phyloP scores from a whole-genome alignment of 2,888 invertebrate species.

The Tetragnatha montana region DNA sequence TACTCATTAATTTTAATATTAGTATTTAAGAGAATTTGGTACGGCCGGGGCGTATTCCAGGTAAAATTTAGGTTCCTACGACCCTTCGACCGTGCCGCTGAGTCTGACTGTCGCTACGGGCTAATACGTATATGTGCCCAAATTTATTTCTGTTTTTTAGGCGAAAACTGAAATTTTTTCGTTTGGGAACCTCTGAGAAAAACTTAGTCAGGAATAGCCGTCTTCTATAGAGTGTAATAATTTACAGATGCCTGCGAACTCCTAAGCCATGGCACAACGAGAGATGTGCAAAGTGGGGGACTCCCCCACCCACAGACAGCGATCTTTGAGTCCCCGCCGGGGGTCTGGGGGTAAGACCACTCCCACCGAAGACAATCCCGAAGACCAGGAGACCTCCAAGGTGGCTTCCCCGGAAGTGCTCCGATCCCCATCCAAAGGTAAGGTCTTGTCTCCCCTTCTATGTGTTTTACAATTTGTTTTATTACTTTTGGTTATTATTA shows the following conservation, averaged over 20 bases:
- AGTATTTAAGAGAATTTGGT: too few species aligned
- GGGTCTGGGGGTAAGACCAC: not conserved
- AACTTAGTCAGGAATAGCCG: too few species aligned
- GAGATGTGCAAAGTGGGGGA: conserved; percentile 68
- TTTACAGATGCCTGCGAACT: not conserved
- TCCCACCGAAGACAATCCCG: not conserved
- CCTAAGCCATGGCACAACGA: conserved; percentile 45
- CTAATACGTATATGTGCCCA: too few species aligned
- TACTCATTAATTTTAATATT: too few species aligned
- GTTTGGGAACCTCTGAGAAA: not conserved
- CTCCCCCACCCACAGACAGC: conserved; percentile 36
- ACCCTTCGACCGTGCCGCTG: too few species aligned
- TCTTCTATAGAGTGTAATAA: not conserved
- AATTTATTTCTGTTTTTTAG: not conserved
- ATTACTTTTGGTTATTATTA: too few species aligned
- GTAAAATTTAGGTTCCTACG: too few species aligned
- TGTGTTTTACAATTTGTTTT: too few species aligned
- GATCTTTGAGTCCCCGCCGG: conserved; percentile 56
- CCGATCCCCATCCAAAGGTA: conserved; percentile 34
- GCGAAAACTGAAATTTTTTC: not conserved
- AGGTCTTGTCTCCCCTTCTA: too few species aligned
- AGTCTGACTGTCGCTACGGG: too few species aligned
- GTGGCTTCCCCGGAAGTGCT: conserved; percentile 27
- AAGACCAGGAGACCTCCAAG: conserved; percentile 6
- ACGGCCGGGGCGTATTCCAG: too few species aligned